These are phyloP conservation scores for Anoplolepis gracilipes DNA, from an alignment of 1,140 invertebrate genomes.

Conservation along the genomic window DNA sequence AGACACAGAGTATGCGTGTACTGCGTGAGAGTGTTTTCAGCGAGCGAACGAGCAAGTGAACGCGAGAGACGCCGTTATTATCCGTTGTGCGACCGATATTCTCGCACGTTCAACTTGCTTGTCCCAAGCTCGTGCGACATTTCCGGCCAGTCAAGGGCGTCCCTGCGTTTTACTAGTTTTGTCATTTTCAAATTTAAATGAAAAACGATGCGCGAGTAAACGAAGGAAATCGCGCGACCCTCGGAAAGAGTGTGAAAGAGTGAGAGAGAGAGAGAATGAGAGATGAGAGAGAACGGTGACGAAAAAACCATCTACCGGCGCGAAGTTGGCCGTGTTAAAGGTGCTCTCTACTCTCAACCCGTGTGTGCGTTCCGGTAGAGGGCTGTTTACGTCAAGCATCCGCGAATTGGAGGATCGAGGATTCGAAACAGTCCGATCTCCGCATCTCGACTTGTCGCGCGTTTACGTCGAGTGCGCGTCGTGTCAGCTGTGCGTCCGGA, in stretches of 20 bases:
- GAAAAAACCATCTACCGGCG: neutral
- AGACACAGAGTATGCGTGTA: conserved; percentile 5
- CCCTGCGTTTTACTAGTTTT: neutral
- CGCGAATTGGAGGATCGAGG: neutral
- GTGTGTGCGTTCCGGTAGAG: neutral
- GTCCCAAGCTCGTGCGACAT: conserved; percentile 33
- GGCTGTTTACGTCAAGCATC: conserved; percentile 32
- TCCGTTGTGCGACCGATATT: conserved; percentile 63
- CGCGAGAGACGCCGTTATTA: conserved; percentile 49
- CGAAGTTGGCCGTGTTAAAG: neutral
- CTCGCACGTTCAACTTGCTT: conserved; percentile 39
- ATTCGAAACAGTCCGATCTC: no score
- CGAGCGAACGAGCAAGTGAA: conserved; percentile 3
- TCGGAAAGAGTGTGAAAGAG: no score
- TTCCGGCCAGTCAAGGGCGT: conserved; percentile 21
- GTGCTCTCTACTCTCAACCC: neutral
- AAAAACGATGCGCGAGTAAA: neutral
- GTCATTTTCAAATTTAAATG: neutral
- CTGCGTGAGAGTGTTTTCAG: neutral
- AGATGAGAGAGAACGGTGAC: neutral
- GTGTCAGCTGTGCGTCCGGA: conserved; percentile 68
- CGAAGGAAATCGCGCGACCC: neutral
- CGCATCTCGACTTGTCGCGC: conserved; percentile 45
- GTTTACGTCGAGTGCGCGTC: conserved; percentile 65
- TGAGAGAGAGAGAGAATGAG: neutral